Evolutionary conservation across 2,888 invertebrate genomes (phyloP), one percentile per base, ranked within the genome.

Genomic region (Catonia carolina): DNA sequence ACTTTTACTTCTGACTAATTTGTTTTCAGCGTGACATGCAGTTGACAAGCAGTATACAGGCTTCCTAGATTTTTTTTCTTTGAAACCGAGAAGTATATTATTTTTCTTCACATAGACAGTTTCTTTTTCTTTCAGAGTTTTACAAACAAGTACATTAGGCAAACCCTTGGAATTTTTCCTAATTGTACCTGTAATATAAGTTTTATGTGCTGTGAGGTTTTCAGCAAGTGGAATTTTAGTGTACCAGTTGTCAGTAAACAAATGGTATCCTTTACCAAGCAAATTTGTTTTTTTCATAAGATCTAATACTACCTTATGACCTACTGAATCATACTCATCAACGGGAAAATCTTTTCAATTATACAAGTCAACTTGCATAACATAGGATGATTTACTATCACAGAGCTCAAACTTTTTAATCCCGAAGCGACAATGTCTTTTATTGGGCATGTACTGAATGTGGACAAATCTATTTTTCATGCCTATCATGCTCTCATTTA

Each of bases 141-240:
- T 27, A 27, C 27, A 6, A 27, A 27, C 27, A 6, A 27, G 8
- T 27, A 27, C 47, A 37, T 35, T 47, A 20, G 41, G 48, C 47
- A 53, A 20, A 14, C 22, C 53, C 48, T 55, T 53, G 10, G 57
- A 53, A 14, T 48, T 53, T 39, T 57, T 57, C 17, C 53, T 57
- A 2, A 53, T 17, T 14, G 57, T 53, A 6, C 39, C 53, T 12
- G 57, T 53, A 5, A 53, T n/a, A 23, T 48, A 57, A 15, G 52
- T 56, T 33, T 45, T 22, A 22, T 27, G 4, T 27, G 5, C 8
- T 6, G 27, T 27, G 4, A 8, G 5, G 8, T 27, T 8, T 6
- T 27, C 27, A 6, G 53, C 39, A 4, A 48, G 22, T 10, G 45
- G 55, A 4, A 57, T 6, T 31, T 57, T 57, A 12, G 53, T 53